Base-by-base conservation (phyloP, 2,888 invertebrate genomes). In the Eueremaeus valkanovi region DNA sequence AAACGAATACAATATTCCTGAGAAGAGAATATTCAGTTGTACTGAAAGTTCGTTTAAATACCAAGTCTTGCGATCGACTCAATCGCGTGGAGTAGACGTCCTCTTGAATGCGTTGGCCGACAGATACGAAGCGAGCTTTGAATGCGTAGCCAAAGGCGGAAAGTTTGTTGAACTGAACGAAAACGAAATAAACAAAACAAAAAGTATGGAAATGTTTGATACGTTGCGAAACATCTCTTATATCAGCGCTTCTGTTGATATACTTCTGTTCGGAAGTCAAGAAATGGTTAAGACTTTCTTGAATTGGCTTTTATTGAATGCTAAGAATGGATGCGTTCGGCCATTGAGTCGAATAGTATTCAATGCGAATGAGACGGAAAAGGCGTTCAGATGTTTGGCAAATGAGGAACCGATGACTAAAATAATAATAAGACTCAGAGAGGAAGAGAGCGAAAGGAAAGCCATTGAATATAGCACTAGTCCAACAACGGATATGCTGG, bases 81-180 rank as follows among this genome's bases (percentile, higher is more conserved):
- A 88, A 78, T 98, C 98, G 51, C 88, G 88, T 79, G 86, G 97
- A 78, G 97, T 98, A 18, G 93, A 99, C 84, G 85, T 97, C 40
- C 92, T 98, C 36, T 87, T 99, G 76, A 99, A 99, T 85, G 98
- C 98, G 2, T 86, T 99, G 79, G 91, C 97, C n/a, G 94, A 96
- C 81, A 94, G 96, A 85, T 87, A 98, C 76, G 93, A 91, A 83
- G 96, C 97, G 8, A 95, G 95, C 74, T 77, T 97, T 27, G 89
- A 97, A 81, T 94, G 97, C 82, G 86, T 98, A 78, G 95, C 95
- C 0, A 86, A 89, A 78, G 93, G 95, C 83, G 98, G 97, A 24
- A 89, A 96, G 77, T 99, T 98, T 87, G 87, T 97, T 78, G 98
- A 98, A 87, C 98, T 99, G 82, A 98, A 98, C 81, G 98, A 99